These are phyloP conservation scores for Pyxicephalus adspersus DNA, from an alignment of 2,113 vertebrate genomes.

Conservation along the genomic window DNA sequence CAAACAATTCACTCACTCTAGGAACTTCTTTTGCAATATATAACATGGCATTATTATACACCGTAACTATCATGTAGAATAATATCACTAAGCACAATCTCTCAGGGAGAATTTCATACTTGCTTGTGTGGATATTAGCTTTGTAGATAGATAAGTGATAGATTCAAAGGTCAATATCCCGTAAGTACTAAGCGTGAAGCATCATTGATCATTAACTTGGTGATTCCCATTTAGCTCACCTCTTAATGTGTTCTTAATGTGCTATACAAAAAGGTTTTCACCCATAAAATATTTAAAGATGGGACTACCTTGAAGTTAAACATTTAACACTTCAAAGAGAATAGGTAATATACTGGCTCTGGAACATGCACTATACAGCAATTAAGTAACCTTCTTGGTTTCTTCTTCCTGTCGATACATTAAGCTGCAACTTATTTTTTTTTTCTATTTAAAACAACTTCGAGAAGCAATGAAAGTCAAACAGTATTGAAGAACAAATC, in stretches of 20 bases:
- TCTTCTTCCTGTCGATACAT: background rate
- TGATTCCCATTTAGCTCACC: conserved; percentile 16
- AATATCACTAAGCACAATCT: conserved; percentile 18
- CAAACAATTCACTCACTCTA: too few species aligned
- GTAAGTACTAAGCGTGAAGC: conserved; percentile 15
- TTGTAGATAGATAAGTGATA: conserved; percentile 7
- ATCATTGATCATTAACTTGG: conserved; percentile 42
- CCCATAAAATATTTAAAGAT: conserved; percentile 20
- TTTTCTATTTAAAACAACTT: too few species aligned
- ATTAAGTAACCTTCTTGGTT: too few species aligned
- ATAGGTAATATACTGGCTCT: background rate
- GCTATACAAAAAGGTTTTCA: conserved; percentile 18
- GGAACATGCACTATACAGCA: too few species aligned
- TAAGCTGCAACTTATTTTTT: background rate
- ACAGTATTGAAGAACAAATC: too few species aligned
- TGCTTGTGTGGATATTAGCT: conserved; percentile 31
- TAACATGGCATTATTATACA: background rate
- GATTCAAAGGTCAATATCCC: conserved; percentile 38
- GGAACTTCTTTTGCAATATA: too few species aligned
- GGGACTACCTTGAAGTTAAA: background rate
- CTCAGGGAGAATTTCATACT: background rate
- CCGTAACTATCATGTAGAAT: conserved; percentile 1
- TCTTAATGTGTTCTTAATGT: conserved; percentile 34
- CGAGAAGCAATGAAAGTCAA: too few species aligned
- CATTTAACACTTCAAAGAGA: background rate